Percentiles rank a stretch among this genome's conserved stretches.
Evolutionary conservation across 2,888 invertebrate species (phyloP).

Genomic region (Bursaphelenchus okinawaensis): DNA sequence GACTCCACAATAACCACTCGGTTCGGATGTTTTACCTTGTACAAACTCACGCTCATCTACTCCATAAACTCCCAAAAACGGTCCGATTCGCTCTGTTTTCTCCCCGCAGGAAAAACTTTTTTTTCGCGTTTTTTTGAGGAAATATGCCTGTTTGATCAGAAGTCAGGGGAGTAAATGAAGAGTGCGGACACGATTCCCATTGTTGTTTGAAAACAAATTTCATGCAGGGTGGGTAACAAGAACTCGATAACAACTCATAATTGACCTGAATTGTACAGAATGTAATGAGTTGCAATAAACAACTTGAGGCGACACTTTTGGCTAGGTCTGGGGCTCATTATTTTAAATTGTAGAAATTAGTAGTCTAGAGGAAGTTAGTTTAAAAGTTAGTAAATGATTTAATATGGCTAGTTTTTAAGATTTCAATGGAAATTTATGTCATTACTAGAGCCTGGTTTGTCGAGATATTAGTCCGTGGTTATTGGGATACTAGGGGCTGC

Average conservation of each 20-base stretch:
- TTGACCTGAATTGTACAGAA: no score
- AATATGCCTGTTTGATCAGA: not conserved
- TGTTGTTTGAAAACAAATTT: not conserved
- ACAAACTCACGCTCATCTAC: not conserved
- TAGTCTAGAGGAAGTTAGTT: no score
- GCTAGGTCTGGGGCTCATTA: no score
- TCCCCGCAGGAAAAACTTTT: not conserved
- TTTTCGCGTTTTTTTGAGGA: not conserved
- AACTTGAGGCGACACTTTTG: no score
- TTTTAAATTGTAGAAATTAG: no score
- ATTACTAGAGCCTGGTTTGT: no score
- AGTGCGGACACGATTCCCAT: not conserved
- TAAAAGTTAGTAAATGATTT: no score
- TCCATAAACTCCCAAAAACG: not conserved
- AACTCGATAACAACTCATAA: not conserved
- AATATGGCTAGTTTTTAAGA: no score
- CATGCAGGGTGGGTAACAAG: not conserved
- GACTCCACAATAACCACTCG: not conserved
- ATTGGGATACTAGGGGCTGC: no score
- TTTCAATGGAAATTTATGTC: no score
- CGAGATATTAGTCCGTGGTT: no score
- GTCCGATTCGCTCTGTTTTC: not conserved
- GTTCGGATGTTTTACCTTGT: not conserved
- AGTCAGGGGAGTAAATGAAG: not conserved
- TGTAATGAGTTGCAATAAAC: no score